These are phyloP conservation scores for Melolontha melolontha DNA, from an alignment of 2,888 invertebrate genomes.

Conservation along the genomic window DNA sequence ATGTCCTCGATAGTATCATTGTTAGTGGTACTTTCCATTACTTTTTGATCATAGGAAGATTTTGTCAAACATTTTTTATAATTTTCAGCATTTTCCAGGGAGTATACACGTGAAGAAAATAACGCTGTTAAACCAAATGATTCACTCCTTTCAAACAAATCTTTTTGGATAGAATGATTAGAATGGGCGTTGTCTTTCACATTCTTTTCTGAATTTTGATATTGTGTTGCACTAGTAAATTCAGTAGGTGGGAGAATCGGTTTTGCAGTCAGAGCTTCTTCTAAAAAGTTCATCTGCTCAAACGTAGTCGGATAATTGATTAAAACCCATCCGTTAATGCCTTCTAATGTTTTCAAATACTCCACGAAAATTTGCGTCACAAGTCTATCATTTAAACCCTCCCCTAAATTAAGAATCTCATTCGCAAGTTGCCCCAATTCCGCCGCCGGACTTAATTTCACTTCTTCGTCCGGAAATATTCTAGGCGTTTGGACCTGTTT, in stretches of 20 bases:
- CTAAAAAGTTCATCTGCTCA: constrained; percentile 71
- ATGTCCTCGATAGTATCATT: constrained; percentile 50
- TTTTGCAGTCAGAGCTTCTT: constrained; percentile 70
- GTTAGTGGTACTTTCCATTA: neutral
- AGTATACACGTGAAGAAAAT: neutral
- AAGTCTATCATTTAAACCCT: constrained; percentile 67
- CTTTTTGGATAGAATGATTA: too few species aligned
- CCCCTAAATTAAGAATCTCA: constrained; percentile 69
- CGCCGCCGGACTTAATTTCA: constrained; percentile 67
- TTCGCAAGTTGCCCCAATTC: constrained; percentile 70
- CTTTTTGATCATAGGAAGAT: neutral
- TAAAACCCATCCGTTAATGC: constrained; percentile 71
- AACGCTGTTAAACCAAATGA: too few species aligned
- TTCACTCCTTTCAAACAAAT: too few species aligned
- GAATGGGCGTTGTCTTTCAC: too few species aligned
- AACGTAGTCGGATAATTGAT: constrained; percentile 74
- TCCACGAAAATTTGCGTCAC: constrained; percentile 72
- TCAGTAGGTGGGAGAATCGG: constrained; percentile 63
- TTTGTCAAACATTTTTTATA: neutral
- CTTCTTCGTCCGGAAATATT: constrained; percentile 70
- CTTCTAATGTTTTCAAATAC: constrained; percentile 69
- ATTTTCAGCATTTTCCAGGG: neutral
- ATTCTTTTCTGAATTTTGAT: neutral
- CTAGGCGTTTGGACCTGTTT: constrained; percentile 74
- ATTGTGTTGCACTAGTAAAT: neutral